Percentiles rank a stretch among this genome's conserved stretches.
Evolutionary conservation across 1,140 invertebrate genomes (phyloP).

Genomic region (Ectropis grisescens): DNA sequence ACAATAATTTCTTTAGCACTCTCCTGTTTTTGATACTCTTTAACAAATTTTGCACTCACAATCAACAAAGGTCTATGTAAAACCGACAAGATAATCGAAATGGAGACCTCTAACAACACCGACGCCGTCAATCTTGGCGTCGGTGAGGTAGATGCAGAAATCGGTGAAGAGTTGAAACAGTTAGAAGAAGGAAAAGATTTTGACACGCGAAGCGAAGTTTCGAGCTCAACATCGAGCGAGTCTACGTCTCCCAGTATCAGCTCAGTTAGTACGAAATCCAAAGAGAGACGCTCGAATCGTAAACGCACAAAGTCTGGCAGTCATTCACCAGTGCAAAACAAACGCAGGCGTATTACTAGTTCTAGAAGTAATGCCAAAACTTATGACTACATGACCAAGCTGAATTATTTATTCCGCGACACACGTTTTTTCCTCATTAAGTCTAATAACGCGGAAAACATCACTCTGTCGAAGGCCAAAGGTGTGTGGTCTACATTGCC

Average conservation of each 20-base stretch:
- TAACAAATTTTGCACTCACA: too few relatives aligned
- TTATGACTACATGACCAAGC: constrained; percentile 88
- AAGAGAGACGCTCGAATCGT: constrained; percentile 63
- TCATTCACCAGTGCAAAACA: constrained; percentile 63
- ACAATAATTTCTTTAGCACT: too few relatives aligned
- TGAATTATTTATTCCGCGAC: constrained; percentile 96
- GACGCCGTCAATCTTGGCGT: constrained; percentile 79
- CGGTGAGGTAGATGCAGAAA: constrained; percentile 79
- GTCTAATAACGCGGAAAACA: constrained; percentile 97
- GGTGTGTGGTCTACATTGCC: constrained; percentile 98
- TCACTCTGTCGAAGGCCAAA: constrained; percentile 93
- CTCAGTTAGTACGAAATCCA: constrained; percentile 74
- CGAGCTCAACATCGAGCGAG: constrained; percentile 76
- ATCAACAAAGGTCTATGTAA: too few relatives aligned
- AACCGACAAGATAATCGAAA: too few relatives aligned
- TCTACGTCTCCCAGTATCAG: constrained; percentile 81
- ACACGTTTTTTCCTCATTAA: constrained; percentile 98
- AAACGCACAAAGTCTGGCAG: constrained; percentile 69
- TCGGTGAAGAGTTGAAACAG: constrained; percentile 78
- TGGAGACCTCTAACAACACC: constrained; percentile 66
- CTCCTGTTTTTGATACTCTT: too few relatives aligned
- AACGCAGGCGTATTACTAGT: constrained; percentile 62
- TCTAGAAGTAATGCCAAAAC: constrained; percentile 71
- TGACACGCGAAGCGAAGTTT: constrained; percentile 86
- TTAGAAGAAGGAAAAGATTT: constrained; percentile 75